Conservation (phyloP, 2,888 invertebrate genomes). For the Caenorhabditis sp. region DNA sequence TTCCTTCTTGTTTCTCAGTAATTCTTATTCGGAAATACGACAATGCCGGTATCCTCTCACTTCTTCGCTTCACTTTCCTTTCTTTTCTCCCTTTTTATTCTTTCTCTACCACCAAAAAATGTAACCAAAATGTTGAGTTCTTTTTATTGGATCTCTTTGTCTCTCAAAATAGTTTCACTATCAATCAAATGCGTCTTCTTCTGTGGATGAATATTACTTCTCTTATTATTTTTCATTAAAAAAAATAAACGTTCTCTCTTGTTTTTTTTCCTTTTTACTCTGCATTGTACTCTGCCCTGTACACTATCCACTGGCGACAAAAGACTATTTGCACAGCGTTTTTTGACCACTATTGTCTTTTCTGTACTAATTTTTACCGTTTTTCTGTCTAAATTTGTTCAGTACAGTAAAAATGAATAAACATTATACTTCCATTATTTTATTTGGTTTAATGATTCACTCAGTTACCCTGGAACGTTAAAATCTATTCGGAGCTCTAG, state of each 20-base stretch:
- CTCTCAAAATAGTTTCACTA: conserved; percentile 11
- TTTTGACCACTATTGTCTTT: conserved; percentile 41
- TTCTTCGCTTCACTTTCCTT: conserved; percentile 3
- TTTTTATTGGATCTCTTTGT: conserved; percentile 46
- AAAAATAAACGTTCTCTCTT: too few relatives aligned
- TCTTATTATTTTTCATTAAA: neutral
- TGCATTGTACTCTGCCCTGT: neutral
- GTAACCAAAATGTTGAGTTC: conserved; percentile 39
- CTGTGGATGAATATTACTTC: conserved; percentile 45
- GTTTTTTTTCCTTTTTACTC: too few relatives aligned
- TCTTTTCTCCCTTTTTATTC: neutral
- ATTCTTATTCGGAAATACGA: conserved; percentile 8
- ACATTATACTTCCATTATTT: conserved; percentile 22
- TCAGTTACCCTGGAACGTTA: too few relatives aligned
- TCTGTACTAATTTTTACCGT: conserved; percentile 19
- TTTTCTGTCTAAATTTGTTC: conserved; percentile 35
- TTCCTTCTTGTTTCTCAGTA: conserved; percentile 3
- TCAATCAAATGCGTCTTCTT: conserved; percentile 49
- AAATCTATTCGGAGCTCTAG: too few relatives aligned
- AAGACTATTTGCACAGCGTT: conserved; percentile 52
- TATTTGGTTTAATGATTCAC: too few relatives aligned
- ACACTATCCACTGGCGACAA: conserved; percentile 16
- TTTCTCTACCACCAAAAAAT: conserved; percentile 10
- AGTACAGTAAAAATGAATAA: conserved; percentile 47
- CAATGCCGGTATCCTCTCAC: conserved; percentile 55